Evolutionary conservation across 2,113 vertebrate species (phyloP).

Genomic region (Mohoua ochrocephala): DNA sequence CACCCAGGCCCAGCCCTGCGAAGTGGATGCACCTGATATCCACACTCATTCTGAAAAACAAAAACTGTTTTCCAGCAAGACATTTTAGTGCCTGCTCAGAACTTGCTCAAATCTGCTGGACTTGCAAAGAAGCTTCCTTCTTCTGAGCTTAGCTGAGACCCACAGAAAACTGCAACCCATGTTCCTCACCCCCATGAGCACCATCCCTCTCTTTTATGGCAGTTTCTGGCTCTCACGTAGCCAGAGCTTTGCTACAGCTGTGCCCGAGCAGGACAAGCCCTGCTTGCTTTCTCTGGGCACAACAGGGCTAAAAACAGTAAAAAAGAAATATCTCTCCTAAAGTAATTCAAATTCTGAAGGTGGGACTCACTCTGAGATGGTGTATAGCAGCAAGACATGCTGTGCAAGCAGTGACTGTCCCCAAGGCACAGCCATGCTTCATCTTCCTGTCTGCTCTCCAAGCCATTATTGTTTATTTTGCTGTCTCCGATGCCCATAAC

Average conservation of each 20-base stretch:
- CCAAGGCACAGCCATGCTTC: background rate
- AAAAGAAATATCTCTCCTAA: background rate
- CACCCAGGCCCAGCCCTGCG: background rate
- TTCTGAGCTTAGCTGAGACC: background rate
- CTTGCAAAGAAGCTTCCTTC: background rate
- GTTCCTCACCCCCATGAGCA: background rate
- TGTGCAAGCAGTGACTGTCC: background rate
- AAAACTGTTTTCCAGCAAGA: background rate
- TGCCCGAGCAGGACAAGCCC: background rate
- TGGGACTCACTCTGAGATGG: background rate
- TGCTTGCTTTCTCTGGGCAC: background rate
- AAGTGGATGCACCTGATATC: background rate
- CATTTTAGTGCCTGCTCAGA: background rate
- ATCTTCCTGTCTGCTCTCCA: background rate
- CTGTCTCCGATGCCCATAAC: background rate
- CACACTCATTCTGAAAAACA: background rate
- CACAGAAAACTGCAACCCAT: background rate
- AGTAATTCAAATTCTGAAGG: background rate
- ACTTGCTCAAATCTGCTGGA: background rate
- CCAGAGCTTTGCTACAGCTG: background rate
- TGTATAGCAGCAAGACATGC: background rate
- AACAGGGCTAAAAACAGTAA: background rate
- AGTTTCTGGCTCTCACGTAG: background rate
- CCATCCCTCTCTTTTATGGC: background rate
- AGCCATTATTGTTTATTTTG: constrained; percentile 19